Base-by-base conservation (phyloP, 2,888 invertebrate genomes). In the Macaria notata region DNA sequence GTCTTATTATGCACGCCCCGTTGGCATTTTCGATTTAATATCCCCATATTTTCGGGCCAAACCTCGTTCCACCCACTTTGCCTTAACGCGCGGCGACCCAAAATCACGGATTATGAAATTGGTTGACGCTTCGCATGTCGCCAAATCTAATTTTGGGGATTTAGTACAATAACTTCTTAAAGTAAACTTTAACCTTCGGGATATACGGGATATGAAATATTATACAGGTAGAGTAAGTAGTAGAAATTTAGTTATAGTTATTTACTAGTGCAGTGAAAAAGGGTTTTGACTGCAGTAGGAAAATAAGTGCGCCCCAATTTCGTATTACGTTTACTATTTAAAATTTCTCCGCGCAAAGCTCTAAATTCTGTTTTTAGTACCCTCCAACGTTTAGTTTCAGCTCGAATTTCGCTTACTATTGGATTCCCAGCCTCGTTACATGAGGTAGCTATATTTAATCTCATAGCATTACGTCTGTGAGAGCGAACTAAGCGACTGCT, bases 121-220 rank as follows among this genome's bases (percentile, higher is more conserved):
- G 31, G 65, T 68, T 64, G 68, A 69, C 68, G 70, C 63, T 50
- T 50, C 59, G 56, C 63, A 62, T 60, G 62, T 56, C 65, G 58
- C 63, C 58, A 69, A 74, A 75, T 74, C 72, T 73, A 73, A 75
- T 75, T 74, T 71, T 19, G 58, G 67, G 68, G 72, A 71, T 70
- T 64, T 68, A 70, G 65, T 62, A 63, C 63, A 63, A 66, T 62
- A 66, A 69, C 64, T 64, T 33, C 45, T 51, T 52, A 7, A 9
- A 56, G 56, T 50, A 43, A 44, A 9, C 33, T 41, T 19, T 19
- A 29, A 29, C 41, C 39, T 30, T 56, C 33, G 7, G 33, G 33
- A 6, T 6, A 36, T 6, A 36, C 33, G 7, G 33, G 33, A 36
- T 2, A 7, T 36, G 7, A 36, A 36, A 36, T 36, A 33, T 4